Percentiles rank a stretch among this genome's conserved stretches.
Conservation (phyloP, 2,797 vertebrate species). For the Falco cherrug region DNA sequence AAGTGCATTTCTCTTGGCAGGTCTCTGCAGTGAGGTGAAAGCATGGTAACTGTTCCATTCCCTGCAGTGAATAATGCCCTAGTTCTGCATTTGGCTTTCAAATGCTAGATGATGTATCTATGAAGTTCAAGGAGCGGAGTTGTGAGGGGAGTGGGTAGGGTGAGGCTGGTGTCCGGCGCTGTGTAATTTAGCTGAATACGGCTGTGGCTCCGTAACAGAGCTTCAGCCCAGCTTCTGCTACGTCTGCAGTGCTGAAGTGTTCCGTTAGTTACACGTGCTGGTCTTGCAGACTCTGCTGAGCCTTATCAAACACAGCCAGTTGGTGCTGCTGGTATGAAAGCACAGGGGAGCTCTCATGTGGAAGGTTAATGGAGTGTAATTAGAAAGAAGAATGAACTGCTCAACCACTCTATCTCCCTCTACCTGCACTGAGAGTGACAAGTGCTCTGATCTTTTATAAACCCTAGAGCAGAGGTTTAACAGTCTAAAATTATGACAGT, state of each 20-base stretch:
- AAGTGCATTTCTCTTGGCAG: conserved; percentile 46
- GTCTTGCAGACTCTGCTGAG: conserved; percentile 67
- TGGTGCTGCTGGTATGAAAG: conserved; percentile 78
- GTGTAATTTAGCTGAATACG: conserved; percentile 34
- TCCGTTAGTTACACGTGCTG: conserved; percentile 61
- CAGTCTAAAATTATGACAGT: conserved; percentile 71
- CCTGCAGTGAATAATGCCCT: conserved; percentile 43
- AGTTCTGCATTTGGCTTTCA: conserved; percentile 34
- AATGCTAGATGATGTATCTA: background rate
- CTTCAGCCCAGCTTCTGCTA: conserved; percentile 27
- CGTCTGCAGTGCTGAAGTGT: conserved; percentile 56
- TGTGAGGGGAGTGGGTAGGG: background rate
- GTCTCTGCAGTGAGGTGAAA: conserved; percentile 36
- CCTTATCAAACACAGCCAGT: conserved; percentile 83
- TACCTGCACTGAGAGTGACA: conserved; percentile 78
- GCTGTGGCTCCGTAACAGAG: background rate
- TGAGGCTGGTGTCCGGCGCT: conserved; percentile 34
- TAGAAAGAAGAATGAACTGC: conserved; percentile 83
- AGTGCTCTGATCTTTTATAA: conserved; percentile 77
- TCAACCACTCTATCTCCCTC: conserved; percentile 74
- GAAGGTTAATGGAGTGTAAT: conserved; percentile 86
- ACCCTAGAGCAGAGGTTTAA: conserved; percentile 74
- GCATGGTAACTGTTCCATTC: conserved; percentile 8
- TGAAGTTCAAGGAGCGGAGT: conserved; percentile 11
- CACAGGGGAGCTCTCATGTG: conserved; percentile 77